Evolutionary conservation across 2,888 invertebrate species (phyloP).

Genomic region (Drosophila prostipennis): DNA sequence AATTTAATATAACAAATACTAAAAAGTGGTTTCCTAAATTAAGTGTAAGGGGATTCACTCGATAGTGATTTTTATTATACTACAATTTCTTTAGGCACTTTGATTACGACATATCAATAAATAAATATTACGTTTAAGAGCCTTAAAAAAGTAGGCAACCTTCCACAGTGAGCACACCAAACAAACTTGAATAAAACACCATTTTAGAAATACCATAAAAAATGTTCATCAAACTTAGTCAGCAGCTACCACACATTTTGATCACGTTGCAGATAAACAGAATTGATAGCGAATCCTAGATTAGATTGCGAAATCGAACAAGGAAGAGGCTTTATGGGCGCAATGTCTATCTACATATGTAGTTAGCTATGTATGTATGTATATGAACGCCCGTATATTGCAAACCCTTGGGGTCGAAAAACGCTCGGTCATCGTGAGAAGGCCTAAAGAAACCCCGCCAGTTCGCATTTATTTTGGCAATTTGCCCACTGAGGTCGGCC

Average conservation of each 20-base stretch:
- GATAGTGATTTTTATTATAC: too few relatives aligned
- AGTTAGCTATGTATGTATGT: too few relatives aligned
- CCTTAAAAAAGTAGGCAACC: background rate
- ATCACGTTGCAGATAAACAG: background rate
- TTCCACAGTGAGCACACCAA: background rate
- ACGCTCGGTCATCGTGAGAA: conserved; percentile 45
- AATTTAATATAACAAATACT: too few relatives aligned
- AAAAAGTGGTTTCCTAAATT: too few relatives aligned
- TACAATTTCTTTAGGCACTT: background rate
- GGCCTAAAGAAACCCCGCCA: conserved; percentile 23
- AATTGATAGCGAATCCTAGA: conserved; percentile 6
- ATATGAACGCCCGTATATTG: background rate
- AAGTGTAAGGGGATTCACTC: too few relatives aligned
- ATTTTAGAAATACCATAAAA: background rate
- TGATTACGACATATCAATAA: background rate
- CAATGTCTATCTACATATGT: conserved; percentile 8
- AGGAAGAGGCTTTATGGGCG: conserved; percentile 11
- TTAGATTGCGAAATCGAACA: conserved; percentile 33
- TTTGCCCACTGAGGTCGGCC: conserved; percentile 29
- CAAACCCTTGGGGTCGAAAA: conserved; percentile 43
- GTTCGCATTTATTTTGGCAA: conserved; percentile 16
- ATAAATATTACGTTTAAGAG: background rate
- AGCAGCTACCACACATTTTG: background rate
- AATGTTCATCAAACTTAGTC: conserved; percentile 18
- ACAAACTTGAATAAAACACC: background rate